Evolutionary conservation across 2,113 vertebrate species (phyloP), one percentile per base, ranked within the genome.

Genomic region (Sclerurus mexicanus): DNA sequence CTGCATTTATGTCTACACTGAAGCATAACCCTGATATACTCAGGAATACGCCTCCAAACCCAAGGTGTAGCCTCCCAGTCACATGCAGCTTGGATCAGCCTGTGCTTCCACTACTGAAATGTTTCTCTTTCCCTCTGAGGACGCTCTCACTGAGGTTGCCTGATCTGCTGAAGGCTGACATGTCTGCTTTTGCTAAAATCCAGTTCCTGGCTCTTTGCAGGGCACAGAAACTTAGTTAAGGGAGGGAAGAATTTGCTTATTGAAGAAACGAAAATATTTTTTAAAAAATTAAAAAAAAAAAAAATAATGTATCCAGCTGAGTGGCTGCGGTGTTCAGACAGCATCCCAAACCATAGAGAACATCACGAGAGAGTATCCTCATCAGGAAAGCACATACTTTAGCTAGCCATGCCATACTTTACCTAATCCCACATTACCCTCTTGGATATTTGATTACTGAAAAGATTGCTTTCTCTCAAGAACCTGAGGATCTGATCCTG

Each of bases 1-100:
- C 8, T 79, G 24, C 7, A 47, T 64, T 52, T 64, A 33, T 46
- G 15, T 62, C 35, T 18, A 24, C 0, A 0, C n/a, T 55, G 59
- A 79, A 85, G 30, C 40, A 63, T 14, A 76, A 73, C 12, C 12
- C 28, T 35, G 12, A 30, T 9, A 64, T 33, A 46, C 37, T 37
- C 46, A 53, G 23, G 8, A n/a, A 10, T 10, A 40, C 6, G 3
- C 47, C 39, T 73, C 46, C 68, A 80, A 79, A 62, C 6, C 20
- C 14, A 13, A 35, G 55, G 9, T 56, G 60, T 9, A 82, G 14
- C 24, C 25, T 64, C 40, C 25, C 49, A 71, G 72, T 14, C 21
- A 22, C 28, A 23, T 17, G 24, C 28, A 68, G 25, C 16, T 55
- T 67, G 35, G 12, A 25, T 37, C 35, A 80, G 8, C 35, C 50